Base-by-base conservation (phyloP, 2,888 invertebrate species). In the Mythimna pallens region DNA sequence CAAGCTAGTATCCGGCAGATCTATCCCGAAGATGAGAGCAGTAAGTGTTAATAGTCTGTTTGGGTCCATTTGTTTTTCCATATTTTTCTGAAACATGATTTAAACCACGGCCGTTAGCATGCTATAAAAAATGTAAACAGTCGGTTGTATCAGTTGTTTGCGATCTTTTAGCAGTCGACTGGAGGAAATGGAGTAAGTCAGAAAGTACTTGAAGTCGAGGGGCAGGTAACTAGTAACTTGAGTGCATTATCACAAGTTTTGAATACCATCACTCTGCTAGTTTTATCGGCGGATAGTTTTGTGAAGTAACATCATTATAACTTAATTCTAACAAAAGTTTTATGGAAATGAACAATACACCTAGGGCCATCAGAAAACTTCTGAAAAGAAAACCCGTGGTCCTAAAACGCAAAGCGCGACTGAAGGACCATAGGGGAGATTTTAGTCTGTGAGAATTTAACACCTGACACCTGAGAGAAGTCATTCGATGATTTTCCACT, bases 111-210 rank as follows among this genome's bases (percentile, higher is more conserved):
- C 2, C 55, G 50, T 47, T 17, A 52, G 57, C 25, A 8, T 62
- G 25, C 3, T n/a, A 17, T 68, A 65, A 79, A 77, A 34, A 79
- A 71, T 64, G 58, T 79, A 66, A 67, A 59, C 50, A 76, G 67
- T 58, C n/a, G 20, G 72, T 71, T 54, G 52, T 76, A 82, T 83
- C 82, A 70, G 73, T 64, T 70, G 67, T 67, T 70, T 70, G 50
- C 61, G 43, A 76, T 76, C 73, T 70, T 72, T 58, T 71, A 34
- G 70, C 54, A 63, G 84, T 72, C 69, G 30, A 62, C 68, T 66
- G n/a, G 50, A 68, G 74, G 73, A 82, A 84, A 73, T 75, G 72
- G 72, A 84, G 82, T 82, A 82, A 73, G 67, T 78, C 73, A 67
- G 65, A 75, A 78, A 74, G 55, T 72, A 66, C 63, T 78, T 40